Evolutionary conservation across 2,888 invertebrate species (phyloP).

Genomic region (Coelinius sp.): DNA sequence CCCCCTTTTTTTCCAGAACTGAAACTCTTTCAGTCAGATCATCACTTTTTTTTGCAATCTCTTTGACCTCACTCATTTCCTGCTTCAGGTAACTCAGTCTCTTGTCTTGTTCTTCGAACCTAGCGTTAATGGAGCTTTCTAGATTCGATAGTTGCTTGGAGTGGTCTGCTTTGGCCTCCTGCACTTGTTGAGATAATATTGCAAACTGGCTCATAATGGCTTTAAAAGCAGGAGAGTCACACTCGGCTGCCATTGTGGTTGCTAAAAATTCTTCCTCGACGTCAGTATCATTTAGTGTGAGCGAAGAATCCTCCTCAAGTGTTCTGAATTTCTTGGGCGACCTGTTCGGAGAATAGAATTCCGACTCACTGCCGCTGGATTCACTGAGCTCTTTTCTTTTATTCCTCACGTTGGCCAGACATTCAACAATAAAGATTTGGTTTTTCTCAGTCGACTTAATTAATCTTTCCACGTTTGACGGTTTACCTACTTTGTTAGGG

Average conservation of each 20-base stretch:
- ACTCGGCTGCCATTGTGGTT: too few relatives aligned
- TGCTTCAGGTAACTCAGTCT: background rate
- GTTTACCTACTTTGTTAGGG: background rate
- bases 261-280: too few relatives aligned
- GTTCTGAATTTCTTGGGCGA: background rate
- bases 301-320: background rate
- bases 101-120: background rate
- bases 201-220: too few relatives aligned
- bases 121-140: background rate
- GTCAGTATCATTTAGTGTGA: too few relatives aligned
- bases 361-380: too few relatives aligned
- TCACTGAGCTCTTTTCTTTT: background rate
- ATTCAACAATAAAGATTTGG: background rate
- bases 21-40: background rate
- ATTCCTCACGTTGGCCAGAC: background rate
- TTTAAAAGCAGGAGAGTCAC: too few relatives aligned
- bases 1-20: background rate
- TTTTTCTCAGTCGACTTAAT: background rate
- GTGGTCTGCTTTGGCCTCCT: background rate
- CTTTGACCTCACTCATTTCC: background rate
- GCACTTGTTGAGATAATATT: background rate
- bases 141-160: background rate
- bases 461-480: background rate
- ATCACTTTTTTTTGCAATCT: background rate
- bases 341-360: background rate